A percentile compares a stretch with the other conserved stretches of the same genome.
These are phyloP conservation scores for Hydrolagus affinis DNA, from an alignment of 2,113 vertebrate species.

Conservation along the genomic window DNA sequence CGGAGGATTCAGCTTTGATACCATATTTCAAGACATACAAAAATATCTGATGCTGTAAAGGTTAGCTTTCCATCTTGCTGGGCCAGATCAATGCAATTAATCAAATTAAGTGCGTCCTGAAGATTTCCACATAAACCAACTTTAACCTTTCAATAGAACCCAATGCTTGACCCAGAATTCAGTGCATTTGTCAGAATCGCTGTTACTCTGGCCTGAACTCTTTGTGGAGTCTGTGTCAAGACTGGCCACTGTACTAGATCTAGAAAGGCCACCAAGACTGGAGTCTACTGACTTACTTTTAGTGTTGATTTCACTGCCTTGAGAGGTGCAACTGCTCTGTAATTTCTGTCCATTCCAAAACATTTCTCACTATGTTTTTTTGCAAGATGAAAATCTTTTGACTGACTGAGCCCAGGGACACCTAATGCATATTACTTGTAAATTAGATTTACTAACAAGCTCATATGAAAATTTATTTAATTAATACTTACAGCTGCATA, in stretches of 20 bases:
- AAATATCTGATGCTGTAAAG: slow-evolving; percentile 83
- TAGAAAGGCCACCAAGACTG: slow-evolving; percentile 90
- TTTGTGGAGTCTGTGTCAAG: slow-evolving; percentile 93
- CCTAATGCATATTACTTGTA: background rate
- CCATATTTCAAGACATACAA: slow-evolving; percentile 89
- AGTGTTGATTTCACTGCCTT: slow-evolving; percentile 94
- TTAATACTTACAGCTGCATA: too few species aligned
- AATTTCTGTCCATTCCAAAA: slow-evolving; percentile 94
- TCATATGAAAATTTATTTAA: too few species aligned
- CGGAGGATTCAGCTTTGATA: slow-evolving; percentile 81
- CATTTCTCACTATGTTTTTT: slow-evolving; percentile 84
- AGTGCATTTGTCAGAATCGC: slow-evolving; percentile 70
- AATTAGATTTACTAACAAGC: too few species aligned
- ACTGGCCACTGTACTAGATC: slow-evolving; percentile 93
- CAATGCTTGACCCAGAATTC: slow-evolving; percentile 89
- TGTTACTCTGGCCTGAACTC: slow-evolving; percentile 92
- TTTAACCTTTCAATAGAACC: slow-evolving; percentile 83
- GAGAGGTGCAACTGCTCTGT: slow-evolving; percentile 96
- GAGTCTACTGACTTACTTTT: slow-evolving; percentile 99
- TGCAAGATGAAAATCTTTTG: background rate
- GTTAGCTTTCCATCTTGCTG: slow-evolving; percentile 97
- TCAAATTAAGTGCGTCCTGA: slow-evolving; percentile 81
- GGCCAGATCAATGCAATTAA: slow-evolving; percentile 88
- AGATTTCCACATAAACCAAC: slow-evolving; percentile 71
- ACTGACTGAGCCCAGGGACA: background rate